These are phyloP conservation scores for Pseudopipra pipra DNA, from an alignment of 2,113 vertebrate species.

Conservation along the genomic window DNA sequence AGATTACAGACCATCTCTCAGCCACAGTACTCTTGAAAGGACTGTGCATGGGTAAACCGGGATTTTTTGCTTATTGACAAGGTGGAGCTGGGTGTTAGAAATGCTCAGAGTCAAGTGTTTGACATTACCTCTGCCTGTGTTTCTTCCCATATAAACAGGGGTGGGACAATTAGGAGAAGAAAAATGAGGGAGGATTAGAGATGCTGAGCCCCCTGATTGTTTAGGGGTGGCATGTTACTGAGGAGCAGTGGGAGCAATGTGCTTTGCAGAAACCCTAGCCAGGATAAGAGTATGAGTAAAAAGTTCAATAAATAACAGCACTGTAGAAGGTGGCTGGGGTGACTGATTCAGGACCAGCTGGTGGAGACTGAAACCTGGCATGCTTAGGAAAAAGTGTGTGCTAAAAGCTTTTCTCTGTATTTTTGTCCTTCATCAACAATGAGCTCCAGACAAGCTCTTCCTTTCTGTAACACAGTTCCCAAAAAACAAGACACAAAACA, in stretches of 20 bases:
- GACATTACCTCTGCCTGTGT: background rate
- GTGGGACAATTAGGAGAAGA: background rate
- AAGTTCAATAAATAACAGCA: background rate
- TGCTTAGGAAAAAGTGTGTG: background rate
- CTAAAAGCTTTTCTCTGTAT: background rate
- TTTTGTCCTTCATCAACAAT: background rate
- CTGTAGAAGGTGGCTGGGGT: background rate
- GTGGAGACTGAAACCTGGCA: background rate
- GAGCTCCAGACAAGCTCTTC: background rate
- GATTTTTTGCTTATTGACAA: background rate
- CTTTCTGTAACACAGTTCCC: background rate
- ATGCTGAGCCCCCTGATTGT: background rate
- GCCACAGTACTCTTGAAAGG: background rate
- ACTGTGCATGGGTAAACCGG: background rate
- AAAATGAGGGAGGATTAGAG: background rate
- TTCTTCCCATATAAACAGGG: background rate
- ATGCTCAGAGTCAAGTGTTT: background rate
- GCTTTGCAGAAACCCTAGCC: background rate
- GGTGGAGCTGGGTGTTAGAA: background rate
- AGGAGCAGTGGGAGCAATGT: background rate
- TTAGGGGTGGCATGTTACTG: background rate
- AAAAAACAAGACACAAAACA: background rate
- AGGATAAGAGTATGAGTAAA: background rate
- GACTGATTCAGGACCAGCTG: background rate
- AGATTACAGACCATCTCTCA: background rate